Conservation (phyloP, 2,113 vertebrate genomes). For the Megalops atlanticus region DNA sequence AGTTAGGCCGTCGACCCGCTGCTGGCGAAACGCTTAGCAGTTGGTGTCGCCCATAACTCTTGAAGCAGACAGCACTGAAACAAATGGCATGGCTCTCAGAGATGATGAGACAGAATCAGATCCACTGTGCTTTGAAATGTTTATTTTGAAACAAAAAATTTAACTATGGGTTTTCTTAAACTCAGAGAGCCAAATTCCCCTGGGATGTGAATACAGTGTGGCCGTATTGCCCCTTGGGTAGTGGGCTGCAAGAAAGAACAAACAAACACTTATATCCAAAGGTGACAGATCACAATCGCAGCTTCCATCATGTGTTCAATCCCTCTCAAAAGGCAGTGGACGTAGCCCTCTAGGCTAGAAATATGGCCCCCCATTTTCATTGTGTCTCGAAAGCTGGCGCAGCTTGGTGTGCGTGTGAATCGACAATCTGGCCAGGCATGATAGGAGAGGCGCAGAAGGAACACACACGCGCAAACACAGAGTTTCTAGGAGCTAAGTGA, state of each 20-base stretch:
- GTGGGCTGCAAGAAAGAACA: too few relatives aligned
- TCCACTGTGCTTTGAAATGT: background rate
- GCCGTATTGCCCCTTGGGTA: too few relatives aligned
- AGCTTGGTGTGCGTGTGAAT: conserved; percentile 3
- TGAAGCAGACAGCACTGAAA: background rate
- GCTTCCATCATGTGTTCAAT: too few relatives aligned
- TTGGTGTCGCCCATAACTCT: background rate
- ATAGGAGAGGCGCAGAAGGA: background rate
- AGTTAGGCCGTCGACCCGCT: too few relatives aligned
- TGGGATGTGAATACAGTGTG: too few relatives aligned
- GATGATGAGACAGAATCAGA: background rate
- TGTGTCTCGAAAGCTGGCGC: background rate
- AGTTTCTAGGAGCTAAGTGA: background rate
- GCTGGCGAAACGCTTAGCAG: background rate
- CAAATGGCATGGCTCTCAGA: background rate
- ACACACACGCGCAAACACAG: background rate
- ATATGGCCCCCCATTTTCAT: too few relatives aligned
- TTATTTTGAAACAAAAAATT: background rate
- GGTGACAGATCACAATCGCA: too few relatives aligned
- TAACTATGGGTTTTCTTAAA: background rate
- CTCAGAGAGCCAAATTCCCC: background rate
- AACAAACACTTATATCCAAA: too few relatives aligned
- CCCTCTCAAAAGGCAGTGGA: background rate
- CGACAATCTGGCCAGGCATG: background rate
- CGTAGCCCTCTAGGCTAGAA: too few relatives aligned